phyloP scores from a whole-genome alignment of 1,140 invertebrate species.

The Parasteatoda tepidariorum region DNA sequence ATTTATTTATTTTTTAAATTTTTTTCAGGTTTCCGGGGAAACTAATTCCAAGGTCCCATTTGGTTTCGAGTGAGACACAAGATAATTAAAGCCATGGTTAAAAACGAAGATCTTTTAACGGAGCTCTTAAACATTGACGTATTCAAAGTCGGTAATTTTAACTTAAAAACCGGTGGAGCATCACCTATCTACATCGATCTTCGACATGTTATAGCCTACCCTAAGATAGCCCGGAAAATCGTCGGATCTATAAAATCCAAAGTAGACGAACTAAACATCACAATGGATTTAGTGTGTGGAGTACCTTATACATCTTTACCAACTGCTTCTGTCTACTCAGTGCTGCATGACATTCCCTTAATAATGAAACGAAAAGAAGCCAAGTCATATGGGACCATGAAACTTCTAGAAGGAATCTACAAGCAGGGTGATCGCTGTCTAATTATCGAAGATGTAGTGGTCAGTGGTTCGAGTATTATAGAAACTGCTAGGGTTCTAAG shows the following conservation, averaged over 20 bases:
- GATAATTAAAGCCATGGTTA: too few relatives aligned
- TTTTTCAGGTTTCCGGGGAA: too few relatives aligned
- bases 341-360: conserved; percentile 72
- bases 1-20: too few relatives aligned
- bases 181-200: conserved; percentile 97
- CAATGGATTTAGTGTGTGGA: conserved; percentile 83
- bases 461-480: conserved; percentile 91
- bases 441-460: conserved; percentile 97
- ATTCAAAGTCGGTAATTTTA: conserved; percentile 92
- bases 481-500: conserved; percentile 84
- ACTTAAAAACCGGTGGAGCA: conserved; percentile 88
- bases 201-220: conserved; percentile 87
- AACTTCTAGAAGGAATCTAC: conserved; percentile 92
- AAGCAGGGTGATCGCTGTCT: conserved; percentile 79
- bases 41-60: too few relatives aligned
- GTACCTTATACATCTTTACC: conserved; percentile 97
- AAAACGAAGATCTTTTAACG: not conserved
- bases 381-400: conserved; percentile 96
- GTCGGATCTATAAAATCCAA: conserved; percentile 68
- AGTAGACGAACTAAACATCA: conserved; percentile 11
- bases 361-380: conserved; percentile 78
- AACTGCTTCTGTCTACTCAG: conserved; percentile 81
- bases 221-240: conserved; percentile 72
- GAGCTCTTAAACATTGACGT: conserved; percentile 73
- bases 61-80: too few relatives aligned